Evolutionary conservation across 2,113 vertebrate species (phyloP), one percentile per base, ranked within the genome.

Genomic region (Gymnarchus niloticus): DNA sequence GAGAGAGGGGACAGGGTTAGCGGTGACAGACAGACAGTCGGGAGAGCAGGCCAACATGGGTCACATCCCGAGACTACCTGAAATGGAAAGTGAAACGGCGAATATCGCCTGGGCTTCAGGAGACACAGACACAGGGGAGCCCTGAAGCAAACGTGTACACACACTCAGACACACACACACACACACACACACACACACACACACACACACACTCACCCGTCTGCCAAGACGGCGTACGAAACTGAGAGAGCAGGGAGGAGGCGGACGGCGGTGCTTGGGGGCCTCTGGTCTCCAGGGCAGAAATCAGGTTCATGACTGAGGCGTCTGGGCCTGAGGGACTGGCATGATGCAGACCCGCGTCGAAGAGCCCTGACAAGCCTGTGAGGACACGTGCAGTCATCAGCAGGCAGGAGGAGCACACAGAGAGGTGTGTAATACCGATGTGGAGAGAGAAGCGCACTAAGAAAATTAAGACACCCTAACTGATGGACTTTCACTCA

Each of bases 281-380:
- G 56, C 94, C 96, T 87, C 96, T 93, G 3, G 97, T 97, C 91
- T 98, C 97, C 89, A 98, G 94, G 78, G 97, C 96, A 0, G 97
- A 97, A 88, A 98, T 97, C 88, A 97, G 95, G 90, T 97, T 97
- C 96, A 97, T 96, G 92, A 97, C 96, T 1, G 96, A 95, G 57
- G 96, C 93, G 69, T 98, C 95, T 0, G 95, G 96, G 83, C 95
- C 95, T 2, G 95, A 93, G 21, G 95, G 93, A 87, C 95, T 92
- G n/a, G 95, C 91, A 84, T 96, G 96, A 89, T 97, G 97, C 85
- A 97, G 93, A 84, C 96, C 93, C 88, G 96, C 93, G 90, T 97
- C 96, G 86, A 97, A 97, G 80, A 97, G 94, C 85, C 96, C 96
- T 1, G 96, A 97, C 83, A 97, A 94, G 69, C 96, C 96, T 97